Conservation (phyloP, 1,140 invertebrate genomes). For the Trachymyrmex cornetzi region DNA sequence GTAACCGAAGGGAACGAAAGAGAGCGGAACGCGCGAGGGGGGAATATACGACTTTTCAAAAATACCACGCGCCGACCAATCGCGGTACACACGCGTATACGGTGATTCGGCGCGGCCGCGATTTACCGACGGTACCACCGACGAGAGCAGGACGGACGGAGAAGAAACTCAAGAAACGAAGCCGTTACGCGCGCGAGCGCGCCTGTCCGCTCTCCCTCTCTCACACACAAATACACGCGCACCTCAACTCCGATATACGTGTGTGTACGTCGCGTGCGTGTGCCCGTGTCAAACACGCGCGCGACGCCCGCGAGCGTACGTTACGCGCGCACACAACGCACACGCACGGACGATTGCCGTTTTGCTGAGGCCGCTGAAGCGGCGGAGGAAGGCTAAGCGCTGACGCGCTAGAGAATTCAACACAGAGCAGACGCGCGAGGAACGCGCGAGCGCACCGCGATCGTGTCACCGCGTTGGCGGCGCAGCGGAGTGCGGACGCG, state of each 20-base stretch:
- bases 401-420: constrained; percentile 10
- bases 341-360: neutral
- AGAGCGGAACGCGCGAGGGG: neutral
- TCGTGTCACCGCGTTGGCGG: neutral
- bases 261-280: neutral
- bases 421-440: neutral
- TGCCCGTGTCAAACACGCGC: neutral
- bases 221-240: neutral
- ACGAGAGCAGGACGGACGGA: constrained; percentile 13
- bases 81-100: constrained; percentile 44
- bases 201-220: neutral
- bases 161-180: constrained; percentile 27
- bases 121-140: neutral
- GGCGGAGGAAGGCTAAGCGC: neutral
- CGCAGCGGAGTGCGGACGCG: constrained; percentile 27
- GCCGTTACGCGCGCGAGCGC: constrained; percentile 52
- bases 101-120: constrained; percentile 47
- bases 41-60: constrained; percentile 70
- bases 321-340: neutral
- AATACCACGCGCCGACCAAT: constrained; percentile 76
- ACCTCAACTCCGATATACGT: neutral
- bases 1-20: neutral
- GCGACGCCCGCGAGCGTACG: constrained; percentile 3
- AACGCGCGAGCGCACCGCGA: neutral
- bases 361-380: neutral